Evolutionary conservation across 2,888 invertebrate species (phyloP).

Genomic region (Teleogryllus oceanicus): DNA sequence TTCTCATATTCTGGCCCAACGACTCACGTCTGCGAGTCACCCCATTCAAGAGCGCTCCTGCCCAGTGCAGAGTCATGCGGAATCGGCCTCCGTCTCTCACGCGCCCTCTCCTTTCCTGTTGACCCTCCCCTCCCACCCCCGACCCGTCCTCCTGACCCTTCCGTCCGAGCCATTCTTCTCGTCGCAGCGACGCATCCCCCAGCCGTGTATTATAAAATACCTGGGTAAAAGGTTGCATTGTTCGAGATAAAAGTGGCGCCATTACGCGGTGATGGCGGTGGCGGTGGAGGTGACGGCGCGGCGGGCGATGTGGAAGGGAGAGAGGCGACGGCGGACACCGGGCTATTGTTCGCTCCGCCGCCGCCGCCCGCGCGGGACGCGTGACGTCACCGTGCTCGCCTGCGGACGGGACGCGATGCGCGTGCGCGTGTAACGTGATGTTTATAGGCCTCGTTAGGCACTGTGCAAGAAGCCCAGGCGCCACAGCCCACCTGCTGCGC

Average conservation of each 20-base stretch:
- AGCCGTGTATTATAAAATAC: not conserved
- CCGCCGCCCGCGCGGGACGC: not conserved
- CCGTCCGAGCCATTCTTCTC: not conserved
- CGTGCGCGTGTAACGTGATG: not conserved
- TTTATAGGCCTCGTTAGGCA: slow-evolving; percentile 10
- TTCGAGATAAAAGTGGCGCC: slow-evolving; percentile 18
- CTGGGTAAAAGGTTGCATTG: slow-evolving; percentile 2
- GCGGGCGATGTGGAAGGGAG: not conserved
- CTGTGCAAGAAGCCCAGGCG: not conserved
- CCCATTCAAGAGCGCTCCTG: too few species aligned
- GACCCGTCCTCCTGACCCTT: not conserved
- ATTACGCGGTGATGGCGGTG: not conserved
- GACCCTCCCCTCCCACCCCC: too few species aligned
- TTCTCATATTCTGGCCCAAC: too few species aligned
- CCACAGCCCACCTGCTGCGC: too few species aligned
- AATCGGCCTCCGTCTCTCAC: too few species aligned
- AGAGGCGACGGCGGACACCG: not conserved
- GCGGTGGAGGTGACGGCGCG: not conserved
- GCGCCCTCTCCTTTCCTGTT: too few species aligned
- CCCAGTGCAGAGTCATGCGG: too few species aligned
- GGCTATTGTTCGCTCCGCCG: too few species aligned
- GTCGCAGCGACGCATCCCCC: not conserved
- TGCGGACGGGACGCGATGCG: not conserved
- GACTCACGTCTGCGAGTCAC: too few species aligned
- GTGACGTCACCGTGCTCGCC: not conserved